phyloP scores from a whole-genome alignment of 92 coral and sea anemone species.

The Zoanthus sociatus region DNA sequence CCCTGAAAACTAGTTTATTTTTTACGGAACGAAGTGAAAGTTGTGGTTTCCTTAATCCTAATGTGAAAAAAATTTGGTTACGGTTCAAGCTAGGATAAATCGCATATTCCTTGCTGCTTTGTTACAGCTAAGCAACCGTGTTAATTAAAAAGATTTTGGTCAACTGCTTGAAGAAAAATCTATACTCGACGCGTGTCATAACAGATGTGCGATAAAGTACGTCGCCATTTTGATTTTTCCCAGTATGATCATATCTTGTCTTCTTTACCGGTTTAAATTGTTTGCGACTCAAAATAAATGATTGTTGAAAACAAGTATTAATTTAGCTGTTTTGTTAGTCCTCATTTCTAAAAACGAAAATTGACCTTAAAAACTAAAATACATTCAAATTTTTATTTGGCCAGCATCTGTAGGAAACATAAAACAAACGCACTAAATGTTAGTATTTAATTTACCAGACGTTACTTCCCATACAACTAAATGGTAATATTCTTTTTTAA shows the following conservation, averaged over 20 bases:
- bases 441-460: neutral
- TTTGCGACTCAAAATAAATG: neutral
- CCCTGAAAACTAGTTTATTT: neutral
- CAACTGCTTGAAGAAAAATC: neutral
- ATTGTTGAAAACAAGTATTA: neutral
- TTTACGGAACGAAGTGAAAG: neutral
- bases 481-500: neutral
- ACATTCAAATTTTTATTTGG: neutral
- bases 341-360: neutral
- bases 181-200: neutral
- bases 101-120: constrained; percentile 12
- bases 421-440: neutral
- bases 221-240: constrained; percentile 29
- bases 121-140: constrained; percentile 24
- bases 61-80: neutral
- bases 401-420: neutral
- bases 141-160: constrained; percentile 12
- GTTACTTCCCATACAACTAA: neutral
- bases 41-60: neutral
- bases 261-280: neutral
- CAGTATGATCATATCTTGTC: neutral
- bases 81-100: neutral
- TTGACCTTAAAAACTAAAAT: neutral
- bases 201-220: neutral
- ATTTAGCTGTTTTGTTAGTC: neutral